Evolutionary conservation across 2,888 invertebrate species (phyloP).

Genomic region (Deilephila elpenor): DNA sequence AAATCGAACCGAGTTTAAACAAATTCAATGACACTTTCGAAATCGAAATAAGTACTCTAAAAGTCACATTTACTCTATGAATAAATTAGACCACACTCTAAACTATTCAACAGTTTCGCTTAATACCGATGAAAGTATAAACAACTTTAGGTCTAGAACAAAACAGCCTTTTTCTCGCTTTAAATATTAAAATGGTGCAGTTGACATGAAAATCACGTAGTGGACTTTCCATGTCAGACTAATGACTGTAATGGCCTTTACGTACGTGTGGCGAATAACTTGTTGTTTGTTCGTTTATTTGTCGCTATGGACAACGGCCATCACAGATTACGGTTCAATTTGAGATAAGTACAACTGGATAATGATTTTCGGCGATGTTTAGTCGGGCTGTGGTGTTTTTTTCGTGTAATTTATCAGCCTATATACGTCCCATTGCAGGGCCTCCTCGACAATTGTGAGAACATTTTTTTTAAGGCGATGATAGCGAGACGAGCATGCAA

Average conservation of each 20-base stretch:
- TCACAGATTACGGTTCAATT: slow-evolving; percentile 8
- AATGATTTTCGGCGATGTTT: slow-evolving; percentile 7
- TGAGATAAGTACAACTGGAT: slow-evolving; percentile 23
- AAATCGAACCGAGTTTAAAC: too few relatives aligned
- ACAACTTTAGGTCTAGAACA: background rate
- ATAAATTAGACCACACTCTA: too few relatives aligned
- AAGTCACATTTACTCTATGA: too few relatives aligned
- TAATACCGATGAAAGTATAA: background rate
- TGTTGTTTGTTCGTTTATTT: slow-evolving; percentile 15
- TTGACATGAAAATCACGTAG: slow-evolving; percentile 29
- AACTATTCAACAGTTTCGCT: too few relatives aligned
- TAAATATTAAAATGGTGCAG: slow-evolving; percentile 14
- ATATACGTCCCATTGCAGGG: too few relatives aligned
- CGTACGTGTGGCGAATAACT: slow-evolving; percentile 34
- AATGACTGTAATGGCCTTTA: slow-evolving; percentile 36
- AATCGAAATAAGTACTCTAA: too few relatives aligned
- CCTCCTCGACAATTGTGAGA: too few relatives aligned
- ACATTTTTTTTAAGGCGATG: too few relatives aligned
- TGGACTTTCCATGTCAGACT: slow-evolving; percentile 26
- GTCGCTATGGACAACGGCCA: background rate
- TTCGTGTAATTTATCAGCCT: too few relatives aligned
- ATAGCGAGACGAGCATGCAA: too few relatives aligned
- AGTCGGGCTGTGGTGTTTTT: too few relatives aligned
- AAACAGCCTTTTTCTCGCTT: slow-evolving; percentile 6
- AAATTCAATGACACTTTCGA: too few relatives aligned